Conservation (phyloP, 1,140 invertebrate genomes). For the Lasaia peninsularis region DNA sequence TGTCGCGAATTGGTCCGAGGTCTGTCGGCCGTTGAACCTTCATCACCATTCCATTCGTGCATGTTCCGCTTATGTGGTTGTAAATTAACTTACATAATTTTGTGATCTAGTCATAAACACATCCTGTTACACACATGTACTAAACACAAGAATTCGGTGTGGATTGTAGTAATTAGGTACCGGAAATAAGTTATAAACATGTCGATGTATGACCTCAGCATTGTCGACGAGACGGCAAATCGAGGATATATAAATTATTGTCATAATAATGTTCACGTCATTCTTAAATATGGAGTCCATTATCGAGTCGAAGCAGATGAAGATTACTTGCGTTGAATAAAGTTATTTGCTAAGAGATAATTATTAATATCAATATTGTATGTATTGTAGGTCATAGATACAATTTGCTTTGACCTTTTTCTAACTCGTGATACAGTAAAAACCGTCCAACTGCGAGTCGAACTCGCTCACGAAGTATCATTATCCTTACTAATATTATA, state of each 20-base stretch:
- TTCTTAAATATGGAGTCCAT: not conserved
- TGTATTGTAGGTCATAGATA: too few species aligned
- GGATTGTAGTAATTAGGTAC: not conserved
- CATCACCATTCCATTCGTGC: slow-evolving; percentile 50
- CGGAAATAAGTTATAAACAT: not conserved
- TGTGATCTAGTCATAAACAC: not conserved
- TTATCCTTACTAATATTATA: too few species aligned
- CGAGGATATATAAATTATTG: not conserved
- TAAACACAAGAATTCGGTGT: not conserved
- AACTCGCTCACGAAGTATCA: too few species aligned
- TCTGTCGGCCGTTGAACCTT: slow-evolving; percentile 60
- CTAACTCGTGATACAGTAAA: too few species aligned
- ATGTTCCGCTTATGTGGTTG: slow-evolving; percentile 23
- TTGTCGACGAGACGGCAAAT: not conserved
- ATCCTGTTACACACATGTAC: not conserved
- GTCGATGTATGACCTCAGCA: not conserved
- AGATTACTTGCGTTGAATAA: too few species aligned
- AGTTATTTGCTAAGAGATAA: too few species aligned
- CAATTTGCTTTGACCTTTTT: too few species aligned
- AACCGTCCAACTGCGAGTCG: too few species aligned
- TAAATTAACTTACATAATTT: slow-evolving; percentile 9
- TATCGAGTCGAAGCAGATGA: too few species aligned
- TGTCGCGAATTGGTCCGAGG: slow-evolving; percentile 76
- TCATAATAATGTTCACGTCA: not conserved
- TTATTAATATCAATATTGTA: too few species aligned